Evolutionary conservation across 2,888 invertebrate species (phyloP), one percentile per base, ranked within the genome.

Genomic region (Lasioglossum lativentre): DNA sequence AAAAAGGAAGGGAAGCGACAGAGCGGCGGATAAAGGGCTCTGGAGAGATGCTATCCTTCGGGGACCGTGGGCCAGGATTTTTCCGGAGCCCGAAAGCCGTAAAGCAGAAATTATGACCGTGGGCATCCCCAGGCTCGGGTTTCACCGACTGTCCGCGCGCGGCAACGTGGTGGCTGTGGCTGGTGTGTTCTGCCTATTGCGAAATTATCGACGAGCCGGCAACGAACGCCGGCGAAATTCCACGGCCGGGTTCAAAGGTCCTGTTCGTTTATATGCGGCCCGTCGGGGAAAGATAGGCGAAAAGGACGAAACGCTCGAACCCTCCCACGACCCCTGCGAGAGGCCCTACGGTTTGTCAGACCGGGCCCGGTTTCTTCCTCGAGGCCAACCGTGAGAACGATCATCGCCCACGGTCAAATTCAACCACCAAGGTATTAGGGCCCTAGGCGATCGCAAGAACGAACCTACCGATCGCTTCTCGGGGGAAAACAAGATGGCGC

Each of bases 361-460:
- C n/a, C 78, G 84, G 38, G 52, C 23, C 66, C 75, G 79, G 83
- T 80, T 89, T 75, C 74, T 77, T 34, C 77, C 91, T 87, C 77
- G 75, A 75, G 86, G 83, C 80, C 68, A 79, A 90, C 87, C 94
- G 94, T 94, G 94, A 93, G 94, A 94, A 94, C 88, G 86, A 89
- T 88, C 84, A 83, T 91, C 89, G 92, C 93, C 92, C 89, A 92
- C 92, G 94, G 92, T 94, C 93, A 93, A 93, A 92, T 92, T 91
- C 90, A 89, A 90, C 83, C 87, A 88, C 81, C 72, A 71, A 59
- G 79, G 93, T 94, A 94, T 92, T 93, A 94, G 94, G 94, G 88
- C 89, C 85, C 79, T 93, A 94, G 92, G 89, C 86, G 71, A 74
- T 73, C 52, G 5, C 30, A 91, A 68, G 88, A 91, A 88, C 82